A percentile compares a stretch with the other conserved stretches of the same genome.
Conservation (phyloP, 2,797 vertebrate genomes). For the Syndactyla subalaris region DNA sequence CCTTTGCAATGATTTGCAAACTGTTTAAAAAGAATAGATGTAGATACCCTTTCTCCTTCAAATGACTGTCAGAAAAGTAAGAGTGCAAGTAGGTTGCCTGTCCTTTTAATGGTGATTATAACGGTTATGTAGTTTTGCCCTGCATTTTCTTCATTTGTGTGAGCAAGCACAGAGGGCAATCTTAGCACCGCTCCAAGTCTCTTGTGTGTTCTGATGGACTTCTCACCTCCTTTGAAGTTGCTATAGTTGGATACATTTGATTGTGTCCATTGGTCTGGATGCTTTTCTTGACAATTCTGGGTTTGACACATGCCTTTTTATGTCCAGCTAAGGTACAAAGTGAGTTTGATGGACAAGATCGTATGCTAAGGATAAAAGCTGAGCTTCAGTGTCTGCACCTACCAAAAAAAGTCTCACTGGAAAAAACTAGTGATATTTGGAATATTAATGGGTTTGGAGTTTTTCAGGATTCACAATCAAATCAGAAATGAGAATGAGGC, state of each 20-base stretch:
- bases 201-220: not conserved
- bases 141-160: slow-evolving; percentile 16
- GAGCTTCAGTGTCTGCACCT: not conserved
- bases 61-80: not conserved
- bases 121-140: not conserved
- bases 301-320: slow-evolving; percentile 25
- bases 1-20: not conserved
- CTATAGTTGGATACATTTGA: not conserved
- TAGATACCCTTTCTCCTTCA: not conserved
- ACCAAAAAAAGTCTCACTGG: not conserved
- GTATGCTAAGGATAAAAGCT: not conserved
- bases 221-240: slow-evolving; percentile 24
- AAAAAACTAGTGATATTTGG: not conserved
- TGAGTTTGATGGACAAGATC: not conserved
- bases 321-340: slow-evolving; percentile 22
- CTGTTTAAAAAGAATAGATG: not conserved
- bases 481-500: not conserved
- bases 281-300: slow-evolving; percentile 13
- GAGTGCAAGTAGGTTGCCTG: not conserved
- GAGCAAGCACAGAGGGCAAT: not conserved
- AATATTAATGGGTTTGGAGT: not conserved
- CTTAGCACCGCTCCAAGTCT: not conserved
- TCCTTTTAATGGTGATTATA: not conserved
- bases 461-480: not conserved
- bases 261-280: not conserved